Percentiles rank a stretch among this genome's conserved stretches.
phyloP scores from a whole-genome alignment of 2,888 invertebrate genomes.

The Lasioglossum figueresi region DNA sequence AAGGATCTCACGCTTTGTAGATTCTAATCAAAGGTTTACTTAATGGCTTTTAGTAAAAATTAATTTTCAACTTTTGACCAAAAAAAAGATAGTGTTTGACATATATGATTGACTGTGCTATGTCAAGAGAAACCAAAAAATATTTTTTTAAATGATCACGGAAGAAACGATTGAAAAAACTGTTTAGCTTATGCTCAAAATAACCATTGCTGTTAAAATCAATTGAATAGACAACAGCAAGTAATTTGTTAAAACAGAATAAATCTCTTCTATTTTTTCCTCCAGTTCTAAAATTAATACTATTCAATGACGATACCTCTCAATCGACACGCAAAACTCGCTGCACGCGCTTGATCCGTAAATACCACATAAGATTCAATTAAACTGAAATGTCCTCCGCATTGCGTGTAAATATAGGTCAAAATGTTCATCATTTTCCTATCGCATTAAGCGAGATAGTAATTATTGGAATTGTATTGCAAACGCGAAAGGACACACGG shows the following conservation, averaged over 20 bases:
- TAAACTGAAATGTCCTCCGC: background rate
- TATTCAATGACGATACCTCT: background rate
- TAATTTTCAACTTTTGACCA: background rate
- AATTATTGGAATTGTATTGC: slow-evolving; percentile 13
- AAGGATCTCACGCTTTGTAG: background rate
- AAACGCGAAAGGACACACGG: background rate
- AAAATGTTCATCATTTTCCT: background rate
- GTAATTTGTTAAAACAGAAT: background rate
- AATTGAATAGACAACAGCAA: no score
- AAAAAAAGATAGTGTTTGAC: background rate
- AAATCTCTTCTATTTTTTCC: background rate
- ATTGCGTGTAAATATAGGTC: slow-evolving; percentile 7
- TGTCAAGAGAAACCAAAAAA: background rate
- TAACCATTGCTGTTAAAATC: no score
- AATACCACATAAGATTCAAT: slow-evolving; percentile 11
- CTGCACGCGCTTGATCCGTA: background rate
- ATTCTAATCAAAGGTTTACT: background rate
- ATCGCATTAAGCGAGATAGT: background rate
- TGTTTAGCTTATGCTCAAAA: background rate
- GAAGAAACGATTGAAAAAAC: background rate
- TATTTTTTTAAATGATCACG: background rate
- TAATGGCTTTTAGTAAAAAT: background rate
- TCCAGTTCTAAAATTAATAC: background rate
- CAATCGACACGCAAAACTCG: background rate
- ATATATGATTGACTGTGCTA: background rate